A percentile compares a stretch with the other conserved stretches of the same genome.
Evolutionary conservation across 2,888 invertebrate species (phyloP).

Genomic region (Noctua pronuba): DNA sequence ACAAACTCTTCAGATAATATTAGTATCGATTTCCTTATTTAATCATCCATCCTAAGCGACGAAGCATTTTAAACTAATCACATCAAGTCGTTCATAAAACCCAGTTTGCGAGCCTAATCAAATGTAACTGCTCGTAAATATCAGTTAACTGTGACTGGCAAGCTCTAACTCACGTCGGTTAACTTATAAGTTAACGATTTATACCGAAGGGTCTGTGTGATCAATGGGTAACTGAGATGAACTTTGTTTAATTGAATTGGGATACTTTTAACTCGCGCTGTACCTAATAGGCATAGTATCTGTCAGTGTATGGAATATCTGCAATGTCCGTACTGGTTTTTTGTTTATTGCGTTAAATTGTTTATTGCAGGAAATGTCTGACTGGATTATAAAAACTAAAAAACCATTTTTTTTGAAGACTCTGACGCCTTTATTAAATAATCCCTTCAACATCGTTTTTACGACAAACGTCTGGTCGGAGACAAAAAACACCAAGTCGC

Average conservation of each 20-base stretch:
- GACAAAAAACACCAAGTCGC: no score
- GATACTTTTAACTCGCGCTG: background rate
- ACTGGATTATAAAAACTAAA: no score
- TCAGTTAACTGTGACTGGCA: background rate
- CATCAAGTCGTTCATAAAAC: background rate
- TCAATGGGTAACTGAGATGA: background rate
- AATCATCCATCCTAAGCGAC: background rate
- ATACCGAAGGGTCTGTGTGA: background rate
- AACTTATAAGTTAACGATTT: conserved; percentile 7
- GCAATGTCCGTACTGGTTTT: no score
- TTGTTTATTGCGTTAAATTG: no score
- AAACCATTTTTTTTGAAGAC: no score
- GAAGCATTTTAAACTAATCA: conserved; percentile 5
- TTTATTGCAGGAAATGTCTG: no score
- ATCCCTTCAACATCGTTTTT: no score
- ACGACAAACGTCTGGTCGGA: no score
- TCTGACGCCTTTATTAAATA: no score
- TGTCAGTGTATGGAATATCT: no score
- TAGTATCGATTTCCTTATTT: no score
- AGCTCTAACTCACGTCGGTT: conserved; percentile 3
- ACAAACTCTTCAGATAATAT: background rate
- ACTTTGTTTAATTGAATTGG: background rate
- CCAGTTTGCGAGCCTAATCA: background rate
- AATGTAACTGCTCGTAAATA: conserved; percentile 8
- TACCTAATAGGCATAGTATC: no score